These are phyloP conservation scores for Drosophila engyochracea DNA, from an alignment of 2,888 invertebrate species.

Conservation along the genomic window DNA sequence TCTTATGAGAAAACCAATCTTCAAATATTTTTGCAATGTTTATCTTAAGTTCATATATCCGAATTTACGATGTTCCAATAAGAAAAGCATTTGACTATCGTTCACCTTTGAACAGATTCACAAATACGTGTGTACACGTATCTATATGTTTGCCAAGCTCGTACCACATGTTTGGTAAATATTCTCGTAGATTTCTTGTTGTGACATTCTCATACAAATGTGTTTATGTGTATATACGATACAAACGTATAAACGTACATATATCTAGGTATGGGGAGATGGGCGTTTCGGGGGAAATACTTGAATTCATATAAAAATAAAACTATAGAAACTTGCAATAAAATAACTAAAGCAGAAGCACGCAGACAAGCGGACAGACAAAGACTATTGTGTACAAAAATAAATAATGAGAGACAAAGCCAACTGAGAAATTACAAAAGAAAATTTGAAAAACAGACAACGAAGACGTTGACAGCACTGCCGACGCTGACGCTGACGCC, in stretches of 20 bases:
- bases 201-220: slow-evolving; percentile 4
- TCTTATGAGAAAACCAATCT: not conserved
- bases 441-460: slow-evolving; percentile 22
- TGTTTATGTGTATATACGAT: not conserved
- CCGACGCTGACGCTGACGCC: not conserved
- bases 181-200: slow-evolving; percentile 9
- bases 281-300: slow-evolving; percentile 22
- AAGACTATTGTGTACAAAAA: slow-evolving; percentile 60
- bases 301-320: slow-evolving; percentile 72
- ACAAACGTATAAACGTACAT: not conserved
- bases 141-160: not conserved
- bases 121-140: not conserved
- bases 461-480: slow-evolving; percentile 1
- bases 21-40: not conserved
- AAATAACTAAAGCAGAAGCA: slow-evolving; percentile 70
- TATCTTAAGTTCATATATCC: not conserved
- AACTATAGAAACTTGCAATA: slow-evolving; percentile 61
- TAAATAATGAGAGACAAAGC: slow-evolving; percentile 52
- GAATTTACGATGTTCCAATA: not conserved
- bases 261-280: not conserved
- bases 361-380: slow-evolving; percentile 34
- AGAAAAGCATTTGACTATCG: slow-evolving; percentile 4
- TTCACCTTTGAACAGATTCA: slow-evolving; percentile 1
- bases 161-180: slow-evolving; percentile 18
- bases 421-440: slow-evolving; percentile 36